Evolutionary conservation across 2,113 vertebrate species (phyloP).

Genomic region (Daboia siamensis): DNA sequence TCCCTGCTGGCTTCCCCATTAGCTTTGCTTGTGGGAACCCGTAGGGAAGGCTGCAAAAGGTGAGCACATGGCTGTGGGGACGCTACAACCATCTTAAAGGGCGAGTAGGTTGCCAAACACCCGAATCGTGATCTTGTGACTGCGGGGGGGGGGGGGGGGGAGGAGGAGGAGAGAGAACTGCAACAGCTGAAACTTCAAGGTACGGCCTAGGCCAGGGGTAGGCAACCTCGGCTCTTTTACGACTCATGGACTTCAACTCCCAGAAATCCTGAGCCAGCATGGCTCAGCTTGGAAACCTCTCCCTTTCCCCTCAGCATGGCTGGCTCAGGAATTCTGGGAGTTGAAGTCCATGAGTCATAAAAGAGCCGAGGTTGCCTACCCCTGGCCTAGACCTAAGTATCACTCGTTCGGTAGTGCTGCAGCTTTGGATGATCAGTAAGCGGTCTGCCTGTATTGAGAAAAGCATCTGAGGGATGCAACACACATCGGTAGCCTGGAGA

Average conservation of each 20-base stretch:
- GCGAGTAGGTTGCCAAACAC: neutral
- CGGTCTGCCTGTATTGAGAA: neutral
- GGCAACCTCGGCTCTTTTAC: no score
- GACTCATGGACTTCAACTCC: no score
- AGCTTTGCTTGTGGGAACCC: neutral
- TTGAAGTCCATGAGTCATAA: no score
- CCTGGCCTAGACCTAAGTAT: neutral
- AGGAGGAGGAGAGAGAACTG: no score
- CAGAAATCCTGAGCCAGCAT: no score
- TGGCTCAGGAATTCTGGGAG: no score
- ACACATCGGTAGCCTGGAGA: neutral
- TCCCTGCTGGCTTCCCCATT: neutral
- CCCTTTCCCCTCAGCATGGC: no score
- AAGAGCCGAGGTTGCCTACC: no score
- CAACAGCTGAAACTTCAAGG: neutral
- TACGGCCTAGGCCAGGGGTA: no score
- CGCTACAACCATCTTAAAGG: neutral
- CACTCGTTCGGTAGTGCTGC: no score
- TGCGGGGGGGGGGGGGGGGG: neutral
- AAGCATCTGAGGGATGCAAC: neutral
- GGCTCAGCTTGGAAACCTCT: no score
- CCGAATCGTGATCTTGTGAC: neutral
- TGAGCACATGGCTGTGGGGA: neutral
- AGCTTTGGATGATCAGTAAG: neutral
- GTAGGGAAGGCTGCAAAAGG: neutral